A percentile compares a stretch with the other conserved stretches of the same genome.
These are phyloP conservation scores for Malaclemys terrapin DNA, from an alignment of 2,113 vertebrate genomes.

Conservation along the genomic window DNA sequence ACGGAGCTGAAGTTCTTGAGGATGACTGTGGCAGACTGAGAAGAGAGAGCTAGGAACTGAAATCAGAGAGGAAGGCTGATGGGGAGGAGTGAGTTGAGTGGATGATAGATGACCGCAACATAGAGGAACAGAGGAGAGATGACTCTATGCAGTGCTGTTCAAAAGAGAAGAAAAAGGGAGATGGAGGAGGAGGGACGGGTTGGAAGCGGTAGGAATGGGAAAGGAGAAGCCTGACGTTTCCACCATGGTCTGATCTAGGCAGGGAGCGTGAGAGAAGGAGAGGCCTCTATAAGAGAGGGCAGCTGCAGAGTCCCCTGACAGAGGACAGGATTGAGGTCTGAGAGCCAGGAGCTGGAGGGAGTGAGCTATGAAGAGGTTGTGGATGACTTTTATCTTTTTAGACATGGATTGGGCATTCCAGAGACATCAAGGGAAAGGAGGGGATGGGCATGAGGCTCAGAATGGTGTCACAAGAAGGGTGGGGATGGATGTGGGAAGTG, in stretches of 20 bases:
- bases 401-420: not conserved
- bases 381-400: not conserved
- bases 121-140: rapidly evolving
- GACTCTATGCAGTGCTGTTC: rapidly evolving
- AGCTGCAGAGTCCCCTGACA: not conserved
- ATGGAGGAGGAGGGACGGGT: not conserved
- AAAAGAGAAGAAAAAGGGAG: not conserved
- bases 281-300: not conserved
- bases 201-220: not conserved
- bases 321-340: not conserved
- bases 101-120: not conserved
- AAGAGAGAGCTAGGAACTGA: not conserved
- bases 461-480: not conserved
- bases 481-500: not conserved
- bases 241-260: not conserved
- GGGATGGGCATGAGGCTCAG: rapidly evolving
- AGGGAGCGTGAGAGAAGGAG: not conserved
- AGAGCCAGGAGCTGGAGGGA: not conserved
- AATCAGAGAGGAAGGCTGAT: not conserved
- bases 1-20: not conserved
- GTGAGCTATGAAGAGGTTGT: rapidly evolving
- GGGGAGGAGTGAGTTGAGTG: not conserved
- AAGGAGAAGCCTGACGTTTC: not conserved
- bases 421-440: not conserved
- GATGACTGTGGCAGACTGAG: not conserved